Evolutionary conservation across 1,140 invertebrate species (phyloP), one percentile per base, ranked within the genome.

Genomic region (Branchinecta lynchi): DNA sequence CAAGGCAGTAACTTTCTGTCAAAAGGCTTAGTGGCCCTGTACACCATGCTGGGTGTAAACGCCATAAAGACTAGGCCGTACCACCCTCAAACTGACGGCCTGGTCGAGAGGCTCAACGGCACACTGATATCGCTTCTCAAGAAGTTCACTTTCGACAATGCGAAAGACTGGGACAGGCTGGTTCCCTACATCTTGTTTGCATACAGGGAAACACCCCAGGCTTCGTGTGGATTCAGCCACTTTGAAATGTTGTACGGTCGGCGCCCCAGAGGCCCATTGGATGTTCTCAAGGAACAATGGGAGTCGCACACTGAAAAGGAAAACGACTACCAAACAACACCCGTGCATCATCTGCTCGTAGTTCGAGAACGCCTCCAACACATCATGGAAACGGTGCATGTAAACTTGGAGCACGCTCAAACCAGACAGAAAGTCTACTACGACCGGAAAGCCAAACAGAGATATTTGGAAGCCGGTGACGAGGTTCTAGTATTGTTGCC

Each of bases 181-280:
- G 32, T 32, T 32, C 32, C 32, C 32, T 32, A 32, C 32, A 32
- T 32, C 32, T 32, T 32, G 32, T 32, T 32, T 32, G 32, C 32
- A 32, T 32, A 32, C 32, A 32, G 32, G 32, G 32, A 32, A 32
- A 32, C 32, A 32, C 32, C 32, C 32, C 81, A 82, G 68, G 71
- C 71, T 65, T 73, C 75, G 0, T 81, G 77, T 0, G 73, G 75
- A n/a, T 79, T 74, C 70, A 72, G 76, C 7, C 78, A 80, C 0
- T 78, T 78, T 68, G 77, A 80, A 75, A 43, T 82, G 7, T n/a
- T 82, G 12, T 80, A 79, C 67, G 80, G 80, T 7, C 72, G 72
- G 60, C 76, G 78, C 71, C 74, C 78, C 8, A 32, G 32, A 32
- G 32, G 32, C 32, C 32, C 32, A 32, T 32, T 32, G 32, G 32